A percentile compares a stretch with the other conserved stretches of the same genome.
Conservation (phyloP, 2,888 invertebrate genomes). For the Aporophyla lueneburgensis region DNA sequence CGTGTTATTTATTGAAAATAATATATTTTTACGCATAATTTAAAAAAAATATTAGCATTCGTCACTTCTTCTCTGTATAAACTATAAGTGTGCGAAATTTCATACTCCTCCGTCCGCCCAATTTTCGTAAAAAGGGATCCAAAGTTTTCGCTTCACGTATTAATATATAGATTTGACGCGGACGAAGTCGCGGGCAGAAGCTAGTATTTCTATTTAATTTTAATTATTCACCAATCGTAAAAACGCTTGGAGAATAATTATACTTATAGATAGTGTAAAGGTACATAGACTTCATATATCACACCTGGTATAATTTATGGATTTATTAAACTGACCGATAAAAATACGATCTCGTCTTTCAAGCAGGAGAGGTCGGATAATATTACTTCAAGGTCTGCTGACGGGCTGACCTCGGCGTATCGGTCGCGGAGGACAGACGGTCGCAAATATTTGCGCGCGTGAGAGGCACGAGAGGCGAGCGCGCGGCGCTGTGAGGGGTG, state of each 20-base stretch:
- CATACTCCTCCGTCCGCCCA: no score
- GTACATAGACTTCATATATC: constrained; percentile 30
- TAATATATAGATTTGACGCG: no score
- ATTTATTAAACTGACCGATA: constrained; percentile 77
- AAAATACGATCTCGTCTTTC: constrained; percentile 83
- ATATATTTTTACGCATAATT: no score
- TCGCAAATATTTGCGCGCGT: constrained; percentile 89
- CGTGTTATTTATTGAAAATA: no score
- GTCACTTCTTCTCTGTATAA: no score
- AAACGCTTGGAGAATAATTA: background rate
- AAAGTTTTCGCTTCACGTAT: no score
- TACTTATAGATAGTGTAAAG: constrained; percentile 25
- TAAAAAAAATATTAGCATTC: no score
- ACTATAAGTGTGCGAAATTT: no score
- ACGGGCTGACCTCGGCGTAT: constrained; percentile 90
- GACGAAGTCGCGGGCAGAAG: no score
- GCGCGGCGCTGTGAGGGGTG: constrained; percentile 67
- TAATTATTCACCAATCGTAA: constrained; percentile 9
- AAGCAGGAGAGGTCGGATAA: constrained; percentile 86
- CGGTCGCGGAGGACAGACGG: constrained; percentile 90
- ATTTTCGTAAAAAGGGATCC: no score
- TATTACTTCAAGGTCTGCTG: constrained; percentile 89
- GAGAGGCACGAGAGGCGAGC: constrained; percentile 76
- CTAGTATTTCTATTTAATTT: background rate
- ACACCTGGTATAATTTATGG: constrained; percentile 54